Evolutionary conservation across 2,113 vertebrate species (phyloP).

Genomic region (Misgurnus mizolepis): DNA sequence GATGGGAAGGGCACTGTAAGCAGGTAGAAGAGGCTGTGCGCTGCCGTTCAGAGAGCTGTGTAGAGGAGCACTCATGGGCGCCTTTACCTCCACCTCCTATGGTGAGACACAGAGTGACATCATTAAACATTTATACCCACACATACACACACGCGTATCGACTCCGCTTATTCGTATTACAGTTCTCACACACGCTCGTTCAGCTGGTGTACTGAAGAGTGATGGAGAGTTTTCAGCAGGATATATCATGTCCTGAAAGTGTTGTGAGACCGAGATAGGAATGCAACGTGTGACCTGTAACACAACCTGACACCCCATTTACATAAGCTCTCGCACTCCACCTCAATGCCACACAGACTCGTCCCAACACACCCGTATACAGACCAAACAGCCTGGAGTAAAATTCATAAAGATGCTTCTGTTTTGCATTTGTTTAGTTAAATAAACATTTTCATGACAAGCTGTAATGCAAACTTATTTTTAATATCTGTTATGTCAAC

Average conservation of each 20-base stretch:
- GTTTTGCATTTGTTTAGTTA: no score
- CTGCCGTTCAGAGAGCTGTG: slow-evolving; percentile 65
- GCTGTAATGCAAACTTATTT: no score
- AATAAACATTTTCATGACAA: no score
- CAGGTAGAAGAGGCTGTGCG: slow-evolving; percentile 69
- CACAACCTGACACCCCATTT: slow-evolving; percentile 31
- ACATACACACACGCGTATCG: slow-evolving; percentile 7
- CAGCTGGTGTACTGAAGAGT: slow-evolving; percentile 65
- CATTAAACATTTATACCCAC: slow-evolving; percentile 31
- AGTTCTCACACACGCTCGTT: slow-evolving; percentile 19
- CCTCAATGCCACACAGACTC: slow-evolving; percentile 45
- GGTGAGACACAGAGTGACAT: slow-evolving; percentile 23
- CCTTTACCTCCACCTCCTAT: slow-evolving; percentile 54
- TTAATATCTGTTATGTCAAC: no score
- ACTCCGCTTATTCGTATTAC: neutral
- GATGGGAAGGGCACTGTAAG: slow-evolving; percentile 75
- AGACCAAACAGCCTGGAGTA: neutral
- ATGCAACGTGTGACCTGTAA: slow-evolving; percentile 26
- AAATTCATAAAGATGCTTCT: no score
- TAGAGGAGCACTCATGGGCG: slow-evolving; percentile 68
- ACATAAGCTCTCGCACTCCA: slow-evolving; percentile 44
- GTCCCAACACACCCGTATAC: neutral
- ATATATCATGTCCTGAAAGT: slow-evolving; percentile 59
- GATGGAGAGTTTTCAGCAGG: slow-evolving; percentile 56
- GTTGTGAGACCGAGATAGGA: slow-evolving; percentile 43